Base-by-base conservation (phyloP, 2,888 invertebrate species). In the Disparrhopalites patrizii region DNA sequence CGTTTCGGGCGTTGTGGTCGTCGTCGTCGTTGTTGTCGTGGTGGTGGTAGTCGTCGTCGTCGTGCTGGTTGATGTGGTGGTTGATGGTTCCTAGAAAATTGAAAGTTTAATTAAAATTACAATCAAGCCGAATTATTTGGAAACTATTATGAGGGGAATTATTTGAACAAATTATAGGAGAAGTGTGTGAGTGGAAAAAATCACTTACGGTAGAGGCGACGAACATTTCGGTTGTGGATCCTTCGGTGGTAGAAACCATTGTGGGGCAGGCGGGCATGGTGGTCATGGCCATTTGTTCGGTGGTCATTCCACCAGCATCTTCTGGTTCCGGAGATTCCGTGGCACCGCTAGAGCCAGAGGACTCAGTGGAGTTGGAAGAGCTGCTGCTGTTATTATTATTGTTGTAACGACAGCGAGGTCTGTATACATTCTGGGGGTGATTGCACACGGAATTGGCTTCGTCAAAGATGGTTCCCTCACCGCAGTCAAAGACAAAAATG, bases 401-500 rank as follows among this genome's bases (percentile, higher is more conserved):
- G 28, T 57, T 65, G 36, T 55, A 57, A 13, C 67, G 60, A 36
- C 65, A 61, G 25, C 50, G 52, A 2, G 64, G 60, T 10, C 60
- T 38, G 28, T 51, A 33, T 13, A 70, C 68, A 33, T 66, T 66
- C 38, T 63, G 55, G 1, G 68, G 64, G 43, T 70, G 66, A 28
- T 70, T 70, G 52, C 70, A 70, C 10, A 64, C 64, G n/a, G 65
- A 68, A 20, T 68, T 23, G 20, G 66, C 23, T 38, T 74, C 72
- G 43, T 74, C 74, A 54, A 69, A 74, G 51, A 72, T 70, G 5
- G 74, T 74, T 43, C 74, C 74, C 55, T 67, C 67, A 1, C 68
- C 72, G 52, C 74, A 74, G 8, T 72, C 72, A 51, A 69, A 74
- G 43, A 70, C 69, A 64, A 71, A 74, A 31, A 74, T 65, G 15